These are phyloP conservation scores for Lasioglossum vierecki DNA, from an alignment of 2,888 invertebrate species.

Conservation along the genomic window DNA sequence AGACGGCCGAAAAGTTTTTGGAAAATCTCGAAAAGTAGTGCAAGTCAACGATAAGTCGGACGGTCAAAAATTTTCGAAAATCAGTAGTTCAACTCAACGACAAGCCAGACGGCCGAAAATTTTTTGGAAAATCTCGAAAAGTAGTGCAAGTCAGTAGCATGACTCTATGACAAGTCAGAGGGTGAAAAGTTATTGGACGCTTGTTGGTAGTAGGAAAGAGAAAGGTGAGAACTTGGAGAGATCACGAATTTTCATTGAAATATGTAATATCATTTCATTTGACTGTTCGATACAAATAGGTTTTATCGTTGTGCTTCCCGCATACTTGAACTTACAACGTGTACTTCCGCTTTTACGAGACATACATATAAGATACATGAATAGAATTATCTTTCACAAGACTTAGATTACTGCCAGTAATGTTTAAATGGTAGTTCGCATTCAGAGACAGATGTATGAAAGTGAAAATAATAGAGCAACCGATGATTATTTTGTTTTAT, in stretches of 20 bases:
- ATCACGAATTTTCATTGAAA: constrained; percentile 54
- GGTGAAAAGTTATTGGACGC: not conserved
- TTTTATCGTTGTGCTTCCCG: constrained; percentile 68
- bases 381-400: constrained; percentile 60
- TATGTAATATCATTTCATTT: constrained; percentile 61
- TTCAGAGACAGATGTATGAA: constrained; percentile 39
- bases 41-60: no score
- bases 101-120: no score
- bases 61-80: no score
- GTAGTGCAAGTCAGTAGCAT: no score
- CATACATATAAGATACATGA: constrained; percentile 60
- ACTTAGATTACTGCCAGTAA: constrained; percentile 54
- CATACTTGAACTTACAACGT: constrained; percentile 65
- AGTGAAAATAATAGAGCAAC: constrained; percentile 25
- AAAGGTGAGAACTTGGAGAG: constrained; percentile 19
- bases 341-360: constrained; percentile 52
- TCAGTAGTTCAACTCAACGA: no score
- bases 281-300: constrained; percentile 68
- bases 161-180: no score
- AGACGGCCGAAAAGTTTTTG: no score
- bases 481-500: constrained; percentile 5
- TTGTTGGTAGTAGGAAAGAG: not conserved
- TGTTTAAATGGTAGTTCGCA: constrained; percentile 41
- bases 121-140: no score
- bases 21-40: no score